A percentile compares a stretch with the other conserved stretches of the same genome.
These are phyloP conservation scores for Cyrtorhinus lividipennis DNA, from an alignment of 1,140 invertebrate species.

Conservation along the genomic window DNA sequence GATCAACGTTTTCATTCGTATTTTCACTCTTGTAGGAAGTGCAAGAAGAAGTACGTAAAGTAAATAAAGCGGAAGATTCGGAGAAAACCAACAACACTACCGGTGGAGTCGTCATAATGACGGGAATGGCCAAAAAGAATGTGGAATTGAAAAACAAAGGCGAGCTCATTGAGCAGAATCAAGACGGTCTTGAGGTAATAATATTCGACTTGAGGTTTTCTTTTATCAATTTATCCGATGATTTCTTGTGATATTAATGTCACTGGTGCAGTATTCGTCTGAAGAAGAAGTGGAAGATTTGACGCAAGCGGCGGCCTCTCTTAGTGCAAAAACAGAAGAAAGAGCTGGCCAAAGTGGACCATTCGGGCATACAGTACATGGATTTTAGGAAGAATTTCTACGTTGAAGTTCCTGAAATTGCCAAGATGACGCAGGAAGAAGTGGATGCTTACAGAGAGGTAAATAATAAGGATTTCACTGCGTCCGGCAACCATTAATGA, in stretches of 20 bases:
- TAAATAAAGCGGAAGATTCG: constrained; percentile 53
- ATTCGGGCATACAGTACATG: constrained; percentile 65
- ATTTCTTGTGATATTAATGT: too few species aligned
- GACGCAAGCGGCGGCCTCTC: constrained; percentile 74
- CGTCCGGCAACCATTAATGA: too few species aligned
- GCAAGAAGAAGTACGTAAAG: constrained; percentile 79
- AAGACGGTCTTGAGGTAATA: constrained; percentile 74
- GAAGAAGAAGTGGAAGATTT: constrained; percentile 93
- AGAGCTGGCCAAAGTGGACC: constrained; percentile 79
- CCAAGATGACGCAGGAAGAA: constrained; percentile 79
- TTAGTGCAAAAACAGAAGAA: constrained; percentile 79
- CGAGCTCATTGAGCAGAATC: constrained; percentile 93
- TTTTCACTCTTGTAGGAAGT: too few species aligned
- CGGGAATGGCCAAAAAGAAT: constrained; percentile 46
- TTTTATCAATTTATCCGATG: background rate
- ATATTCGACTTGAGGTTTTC: background rate
- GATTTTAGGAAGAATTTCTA: constrained; percentile 94
- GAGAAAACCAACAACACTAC: constrained; percentile 12
- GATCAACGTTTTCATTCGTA: too few species aligned
- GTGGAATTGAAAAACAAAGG: constrained; percentile 60
- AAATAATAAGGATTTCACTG: too few species aligned
- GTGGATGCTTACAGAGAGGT: constrained; percentile 66
- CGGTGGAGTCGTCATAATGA: constrained; percentile 17
- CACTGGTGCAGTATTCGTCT: constrained; percentile 61
- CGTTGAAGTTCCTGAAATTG: constrained; percentile 81